Percentiles rank a stretch among this genome's conserved stretches.
Evolutionary conservation across 1,140 invertebrate species (phyloP).

Genomic region (Nephila pilipes): DNA sequence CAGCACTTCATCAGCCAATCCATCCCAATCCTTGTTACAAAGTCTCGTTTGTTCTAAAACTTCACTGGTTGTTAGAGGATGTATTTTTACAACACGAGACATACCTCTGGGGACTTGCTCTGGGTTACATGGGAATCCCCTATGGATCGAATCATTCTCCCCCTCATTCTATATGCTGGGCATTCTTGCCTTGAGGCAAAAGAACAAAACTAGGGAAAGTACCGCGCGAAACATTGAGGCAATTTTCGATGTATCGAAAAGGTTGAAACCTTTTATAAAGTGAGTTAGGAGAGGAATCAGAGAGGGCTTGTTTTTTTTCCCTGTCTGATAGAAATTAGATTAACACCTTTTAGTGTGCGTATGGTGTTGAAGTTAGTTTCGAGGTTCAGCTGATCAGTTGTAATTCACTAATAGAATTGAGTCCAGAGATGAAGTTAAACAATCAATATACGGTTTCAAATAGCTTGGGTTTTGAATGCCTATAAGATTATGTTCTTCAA

Average conservation of each 20-base stretch:
- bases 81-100: constrained; percentile 13
- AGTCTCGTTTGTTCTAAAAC: background rate
- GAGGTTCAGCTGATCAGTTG: background rate
- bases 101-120: background rate
- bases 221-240: background rate
- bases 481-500: too few species aligned
- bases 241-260: background rate
- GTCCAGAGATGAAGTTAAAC: background rate
- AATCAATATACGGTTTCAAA: background rate
- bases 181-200: constrained; percentile 29
- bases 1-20: constrained; percentile 1
- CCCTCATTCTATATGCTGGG: constrained; percentile 49
- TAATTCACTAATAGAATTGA: background rate
- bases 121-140: constrained; percentile 42
- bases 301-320: background rate
- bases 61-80: background rate
- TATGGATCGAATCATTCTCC: background rate
- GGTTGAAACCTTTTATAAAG: constrained; percentile 17
- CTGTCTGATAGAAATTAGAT: constrained; percentile 24
- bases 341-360: constrained; percentile 60
- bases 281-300: constrained; percentile 25
- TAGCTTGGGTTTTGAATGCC: background rate
- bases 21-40: background rate
- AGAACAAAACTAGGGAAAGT: background rate
- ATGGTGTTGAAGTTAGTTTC: background rate